Conservation (phyloP, 2,113 vertebrate species). For the Eptesicus fuscus region DNA sequence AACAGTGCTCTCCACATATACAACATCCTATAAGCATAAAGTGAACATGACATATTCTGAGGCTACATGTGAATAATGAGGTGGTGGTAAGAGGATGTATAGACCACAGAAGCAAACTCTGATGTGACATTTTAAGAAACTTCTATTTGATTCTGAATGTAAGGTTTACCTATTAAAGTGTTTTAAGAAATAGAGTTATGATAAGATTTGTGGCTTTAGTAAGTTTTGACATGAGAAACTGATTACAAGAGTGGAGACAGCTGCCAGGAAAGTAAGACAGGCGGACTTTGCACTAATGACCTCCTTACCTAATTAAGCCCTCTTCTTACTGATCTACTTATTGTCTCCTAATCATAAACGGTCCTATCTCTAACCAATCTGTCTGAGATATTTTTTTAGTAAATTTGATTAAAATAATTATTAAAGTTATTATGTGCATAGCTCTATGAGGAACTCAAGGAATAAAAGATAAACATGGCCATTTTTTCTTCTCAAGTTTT, state of each 20-base stretch:
- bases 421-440: neutral
- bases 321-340: neutral
- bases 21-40: neutral
- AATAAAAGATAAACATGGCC: neutral
- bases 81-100: neutral
- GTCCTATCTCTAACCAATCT: neutral
- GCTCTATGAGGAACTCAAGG: neutral
- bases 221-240: neutral
- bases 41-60: neutral
- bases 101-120: neutral
- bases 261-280: neutral
- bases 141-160: neutral
- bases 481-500: neutral
- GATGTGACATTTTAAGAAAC: neutral
- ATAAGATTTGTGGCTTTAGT: neutral
- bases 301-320: neutral
- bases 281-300: neutral
- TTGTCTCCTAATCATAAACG: neutral
- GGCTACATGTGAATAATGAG: neutral
- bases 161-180: neutral
- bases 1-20: neutral
- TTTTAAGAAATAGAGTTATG: neutral
- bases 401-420: neutral
- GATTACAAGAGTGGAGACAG: neutral
- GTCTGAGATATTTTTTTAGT: neutral